Evolutionary conservation across 2,113 vertebrate species (phyloP), one percentile per base, ranked within the genome.

Genomic region (Orycteropus afer): DNA sequence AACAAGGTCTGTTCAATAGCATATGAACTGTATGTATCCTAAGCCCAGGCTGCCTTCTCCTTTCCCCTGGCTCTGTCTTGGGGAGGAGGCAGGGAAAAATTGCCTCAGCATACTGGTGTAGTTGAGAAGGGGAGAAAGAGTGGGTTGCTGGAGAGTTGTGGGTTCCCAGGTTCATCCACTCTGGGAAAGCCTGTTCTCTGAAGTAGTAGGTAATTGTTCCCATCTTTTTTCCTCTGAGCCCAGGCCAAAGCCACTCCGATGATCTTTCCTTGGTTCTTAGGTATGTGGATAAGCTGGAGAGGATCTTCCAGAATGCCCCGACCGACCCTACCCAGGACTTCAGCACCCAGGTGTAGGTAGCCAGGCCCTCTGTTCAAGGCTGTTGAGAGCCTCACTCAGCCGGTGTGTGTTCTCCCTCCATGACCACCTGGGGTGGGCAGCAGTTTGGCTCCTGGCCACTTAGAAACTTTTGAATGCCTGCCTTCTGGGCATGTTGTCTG

Each of bases 301-400:
- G 99, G 98, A 99, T 99, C 97, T 99, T 99, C 97, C 99, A 99
- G 95, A 99, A 99, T 25, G 99, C 99, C 10, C 99, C 99, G 2
- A 97, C 99, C 0, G 99, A 99, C 96, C 99, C 99, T 57, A 99
- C 99, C 17, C 99, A 99, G 98, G 99, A 99, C 98, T 99, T 99
- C 98, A 99, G 99, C 98, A 99, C 99, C 80, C 99, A 99, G 99
- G 99, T 99, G 99, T 99, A 98, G 94, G 99, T 99, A 93, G 97
- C 87, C 37, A 42, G 25, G 71, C 81, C 97, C 83, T 97, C 49
- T 45, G 55, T 74, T 45, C 51, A 15, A 27, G 47, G 77, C 84
- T 55, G 1, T 32, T 9, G 71, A 47, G 77, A 29, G 18, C 61
- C 57, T 74, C 13, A 7, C 63, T 76, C 10, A 27, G 89, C 53